A percentile compares a stretch with the other conserved stretches of the same genome.
These are phyloP conservation scores for Calliopum simillimum DNA, from an alignment of 2,888 invertebrate species.

Conservation along the genomic window DNA sequence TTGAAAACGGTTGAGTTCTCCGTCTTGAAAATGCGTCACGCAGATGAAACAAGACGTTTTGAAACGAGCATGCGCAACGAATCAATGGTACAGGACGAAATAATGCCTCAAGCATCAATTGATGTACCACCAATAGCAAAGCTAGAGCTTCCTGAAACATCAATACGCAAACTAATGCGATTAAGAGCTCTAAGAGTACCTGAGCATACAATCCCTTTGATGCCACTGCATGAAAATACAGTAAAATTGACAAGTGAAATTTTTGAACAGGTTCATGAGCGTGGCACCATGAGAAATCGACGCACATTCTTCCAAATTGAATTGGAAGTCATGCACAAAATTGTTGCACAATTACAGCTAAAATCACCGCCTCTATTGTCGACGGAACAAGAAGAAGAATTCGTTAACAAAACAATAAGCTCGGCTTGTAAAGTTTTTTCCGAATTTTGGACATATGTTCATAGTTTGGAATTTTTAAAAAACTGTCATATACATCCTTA, in stretches of 20 bases:
- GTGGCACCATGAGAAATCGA: slow-evolving; percentile 47
- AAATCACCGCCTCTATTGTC: slow-evolving; percentile 7
- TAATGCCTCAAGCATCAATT: slow-evolving; percentile 8
- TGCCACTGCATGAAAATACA: background rate
- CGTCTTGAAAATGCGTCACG: slow-evolving; percentile 57
- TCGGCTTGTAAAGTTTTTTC: slow-evolving; percentile 56
- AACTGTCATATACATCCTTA: slow-evolving; percentile 55
- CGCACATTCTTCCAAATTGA: slow-evolving; percentile 58
- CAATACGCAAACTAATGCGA: slow-evolving; percentile 44
- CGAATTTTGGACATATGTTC: slow-evolving; percentile 60
- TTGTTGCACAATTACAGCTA: slow-evolving; percentile 54
- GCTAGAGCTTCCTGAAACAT: slow-evolving; percentile 21
- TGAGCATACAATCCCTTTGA: slow-evolving; percentile 1
- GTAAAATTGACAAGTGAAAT: slow-evolving; percentile 33
- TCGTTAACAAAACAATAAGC: slow-evolving; percentile 40
- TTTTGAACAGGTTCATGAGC: slow-evolving; percentile 49
- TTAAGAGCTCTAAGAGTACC: slow-evolving; percentile 49
- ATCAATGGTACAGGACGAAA: slow-evolving; percentile 23
- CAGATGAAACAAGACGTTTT: slow-evolving; percentile 46
- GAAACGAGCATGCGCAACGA: slow-evolving; percentile 47
- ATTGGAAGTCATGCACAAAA: slow-evolving; percentile 55
- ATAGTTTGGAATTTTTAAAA: slow-evolving; percentile 57
- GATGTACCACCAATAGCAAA: background rate
- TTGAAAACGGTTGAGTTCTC: slow-evolving; percentile 57
- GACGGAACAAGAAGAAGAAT: slow-evolving; percentile 23